Conservation (phyloP, 2,888 invertebrate species). For the Drosophila colorata region DNA sequence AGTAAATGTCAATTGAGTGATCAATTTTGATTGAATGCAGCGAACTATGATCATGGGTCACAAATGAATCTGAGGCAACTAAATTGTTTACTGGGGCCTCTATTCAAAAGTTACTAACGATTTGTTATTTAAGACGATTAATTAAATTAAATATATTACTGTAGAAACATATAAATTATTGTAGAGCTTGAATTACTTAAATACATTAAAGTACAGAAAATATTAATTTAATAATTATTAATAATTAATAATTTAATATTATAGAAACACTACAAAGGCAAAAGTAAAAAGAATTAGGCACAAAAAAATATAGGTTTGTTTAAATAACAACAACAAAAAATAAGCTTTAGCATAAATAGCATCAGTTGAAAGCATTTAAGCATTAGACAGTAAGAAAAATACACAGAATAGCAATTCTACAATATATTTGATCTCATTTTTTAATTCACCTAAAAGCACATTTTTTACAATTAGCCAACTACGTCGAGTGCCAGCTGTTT, state of each 20-base stretch:
- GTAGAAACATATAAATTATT: too few relatives aligned
- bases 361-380: constrained; percentile 5
- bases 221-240: too few relatives aligned
- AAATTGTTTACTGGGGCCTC: constrained; percentile 37
- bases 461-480: too few relatives aligned
- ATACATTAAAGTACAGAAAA: too few relatives aligned
- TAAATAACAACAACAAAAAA: constrained; percentile 2
- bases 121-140: not conserved
- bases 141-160: not conserved
- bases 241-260: too few relatives aligned
- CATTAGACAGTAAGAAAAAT: not conserved
- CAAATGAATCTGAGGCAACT: constrained; percentile 35
- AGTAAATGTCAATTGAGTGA: constrained; percentile 73
- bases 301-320: too few relatives aligned
- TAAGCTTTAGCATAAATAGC: constrained; percentile 41
- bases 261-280: constrained; percentile 16
- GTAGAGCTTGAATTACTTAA: too few relatives aligned
- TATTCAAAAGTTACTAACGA: constrained; percentile 12
- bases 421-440: not conserved
- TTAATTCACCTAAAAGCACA: not conserved
- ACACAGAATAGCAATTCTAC: constrained; percentile 3
- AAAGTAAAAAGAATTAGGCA: constrained; percentile 2
- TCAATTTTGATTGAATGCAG: constrained; percentile 61
- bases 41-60: constrained; percentile 50
- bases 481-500: constrained; percentile 13